phyloP scores from a whole-genome alignment of 2,113 vertebrate species.

The Psittacus erithacus region DNA sequence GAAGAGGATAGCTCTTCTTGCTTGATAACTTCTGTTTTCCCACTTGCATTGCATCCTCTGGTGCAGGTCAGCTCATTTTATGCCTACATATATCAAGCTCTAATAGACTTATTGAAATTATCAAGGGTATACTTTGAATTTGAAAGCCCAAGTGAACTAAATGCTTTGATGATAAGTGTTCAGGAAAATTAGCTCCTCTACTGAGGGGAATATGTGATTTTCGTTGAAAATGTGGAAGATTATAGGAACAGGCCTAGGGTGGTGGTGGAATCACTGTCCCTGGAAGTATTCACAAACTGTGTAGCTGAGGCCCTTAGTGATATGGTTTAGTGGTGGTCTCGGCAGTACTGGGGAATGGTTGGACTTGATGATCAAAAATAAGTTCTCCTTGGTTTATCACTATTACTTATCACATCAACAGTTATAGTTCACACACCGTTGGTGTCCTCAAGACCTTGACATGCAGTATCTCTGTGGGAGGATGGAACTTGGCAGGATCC shows the following conservation, averaged over 20 bases:
- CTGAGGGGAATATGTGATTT: neutral
- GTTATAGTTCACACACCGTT: neutral
- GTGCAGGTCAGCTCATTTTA: neutral
- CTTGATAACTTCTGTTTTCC: neutral
- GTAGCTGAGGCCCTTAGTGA: neutral
- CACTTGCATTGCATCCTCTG: neutral
- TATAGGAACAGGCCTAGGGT: neutral
- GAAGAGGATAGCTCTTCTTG: neutral
- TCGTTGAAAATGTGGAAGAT: neutral
- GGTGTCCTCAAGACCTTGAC: neutral
- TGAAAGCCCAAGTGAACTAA: neutral
- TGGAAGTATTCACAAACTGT: neutral
- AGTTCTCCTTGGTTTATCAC: neutral
- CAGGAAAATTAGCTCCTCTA: neutral
- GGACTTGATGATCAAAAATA: neutral
- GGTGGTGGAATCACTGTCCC: neutral
- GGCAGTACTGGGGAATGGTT: neutral
- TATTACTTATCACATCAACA: neutral
- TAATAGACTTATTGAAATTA: neutral
- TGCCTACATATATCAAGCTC: neutral
- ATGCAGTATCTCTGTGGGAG: neutral
- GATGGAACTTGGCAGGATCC: rapidly evolving
- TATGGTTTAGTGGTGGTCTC: neutral
- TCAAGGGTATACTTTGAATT: neutral
- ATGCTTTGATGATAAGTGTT: neutral